phyloP scores from a whole-genome alignment of 2,113 vertebrate species.

The Grammomys surdaster region DNA sequence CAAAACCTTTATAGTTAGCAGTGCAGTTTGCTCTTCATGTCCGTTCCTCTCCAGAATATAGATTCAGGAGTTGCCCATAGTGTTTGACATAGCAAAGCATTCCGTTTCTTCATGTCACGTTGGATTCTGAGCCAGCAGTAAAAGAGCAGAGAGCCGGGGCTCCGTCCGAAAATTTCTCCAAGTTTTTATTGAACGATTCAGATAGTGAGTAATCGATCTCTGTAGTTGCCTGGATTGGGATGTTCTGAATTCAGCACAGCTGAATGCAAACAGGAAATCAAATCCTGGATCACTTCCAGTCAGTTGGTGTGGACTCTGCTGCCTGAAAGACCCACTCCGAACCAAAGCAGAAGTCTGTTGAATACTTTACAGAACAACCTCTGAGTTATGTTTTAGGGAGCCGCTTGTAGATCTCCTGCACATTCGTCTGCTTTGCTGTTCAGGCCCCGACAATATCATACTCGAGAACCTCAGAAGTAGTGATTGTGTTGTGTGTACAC shows the following conservation, averaged over 20 bases:
- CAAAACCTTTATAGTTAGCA: not conserved
- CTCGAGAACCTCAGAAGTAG: constrained; percentile 15
- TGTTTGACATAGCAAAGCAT: not conserved
- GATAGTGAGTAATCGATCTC: not conserved
- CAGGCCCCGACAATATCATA: not conserved
- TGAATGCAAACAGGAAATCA: not conserved
- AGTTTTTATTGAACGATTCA: not conserved
- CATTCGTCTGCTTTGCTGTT: not conserved
- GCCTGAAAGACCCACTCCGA: not conserved
- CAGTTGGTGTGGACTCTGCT: not conserved
- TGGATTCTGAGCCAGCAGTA: not conserved
- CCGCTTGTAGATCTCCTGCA: not conserved
- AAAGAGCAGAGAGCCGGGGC: not conserved
- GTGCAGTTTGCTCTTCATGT: not conserved
- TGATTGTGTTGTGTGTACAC: not conserved
- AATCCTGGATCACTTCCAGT: not conserved
- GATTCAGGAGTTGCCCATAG: not conserved
- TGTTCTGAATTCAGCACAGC: not conserved
- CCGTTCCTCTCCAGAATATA: not conserved
- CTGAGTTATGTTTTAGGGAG: not conserved
- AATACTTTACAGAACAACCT: not conserved
- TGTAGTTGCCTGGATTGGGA: not conserved
- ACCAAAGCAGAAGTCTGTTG: not conserved
- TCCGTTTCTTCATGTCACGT: not conserved
- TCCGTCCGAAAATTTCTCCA: constrained; percentile 29